Evolutionary conservation across 2,113 vertebrate genomes (phyloP), one percentile per base, ranked within the genome.

Genomic region (Ophiodon elongatus): DNA sequence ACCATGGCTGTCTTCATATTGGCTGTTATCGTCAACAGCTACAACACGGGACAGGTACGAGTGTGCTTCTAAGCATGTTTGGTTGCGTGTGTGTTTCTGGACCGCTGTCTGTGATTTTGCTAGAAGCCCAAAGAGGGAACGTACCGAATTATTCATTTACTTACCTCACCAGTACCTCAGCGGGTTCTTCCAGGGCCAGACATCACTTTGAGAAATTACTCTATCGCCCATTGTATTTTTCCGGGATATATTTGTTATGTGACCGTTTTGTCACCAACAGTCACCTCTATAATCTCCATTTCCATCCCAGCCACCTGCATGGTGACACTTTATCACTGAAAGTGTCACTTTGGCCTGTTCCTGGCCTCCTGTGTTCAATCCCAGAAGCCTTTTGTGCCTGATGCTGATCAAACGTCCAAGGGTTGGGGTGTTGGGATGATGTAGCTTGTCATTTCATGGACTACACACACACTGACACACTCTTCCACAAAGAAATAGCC

Each of bases 1-100:
- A 99, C 98, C 0, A 99, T 99, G 98, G 98, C 98, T 0, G 98
- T 98, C 0, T 99, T 99, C 94, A 99, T 99, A 77, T 93, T 99
- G 64, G 98, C 98, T 10, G 98, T 99, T 25, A 99, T 99, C 0
- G 98, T 99, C 70, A 99, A 99, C 94, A 98, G 94, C 95, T 99
- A 99, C 91, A 98, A 92, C 89, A 99, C 98, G 0, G 98, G 98
- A 0, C 98, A 99, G 97, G 98, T 99, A 88, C 2, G 43, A 1
- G 37, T n/a, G n/a, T 62, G 39, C 25, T 31, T 47, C 27, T 21
- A 23, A 25, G 50, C 9, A 25, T 21, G 52, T 17, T 52, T 78
- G 76, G 6, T 13, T 33, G 2, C 31, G 27, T 75, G 68, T 85
- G 62, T 43, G 1, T 60, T 25, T 0, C 19, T 2, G 19, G 3